These are phyloP conservation scores for Cassiopea andromeda DNA, from an alignment of 30 jellyfish, hydroid and myxozoan species.

Conservation along the genomic window DNA sequence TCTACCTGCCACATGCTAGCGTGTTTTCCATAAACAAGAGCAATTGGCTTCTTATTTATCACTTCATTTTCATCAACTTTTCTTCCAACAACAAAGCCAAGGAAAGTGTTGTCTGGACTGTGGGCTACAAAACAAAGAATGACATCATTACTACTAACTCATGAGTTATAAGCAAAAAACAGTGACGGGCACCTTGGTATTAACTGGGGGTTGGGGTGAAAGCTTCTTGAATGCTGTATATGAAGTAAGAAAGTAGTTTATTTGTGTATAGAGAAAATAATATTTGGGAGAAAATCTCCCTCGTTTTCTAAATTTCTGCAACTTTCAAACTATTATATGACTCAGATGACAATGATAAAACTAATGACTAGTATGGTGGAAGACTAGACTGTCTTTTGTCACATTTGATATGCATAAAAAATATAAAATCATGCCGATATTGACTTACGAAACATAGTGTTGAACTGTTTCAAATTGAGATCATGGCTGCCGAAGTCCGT, in stretches of 20 bases:
- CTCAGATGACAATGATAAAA: neutral
- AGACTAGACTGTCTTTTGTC: neutral
- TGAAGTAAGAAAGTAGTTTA: too few species aligned
- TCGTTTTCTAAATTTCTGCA: too few species aligned
- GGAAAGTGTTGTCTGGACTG: slow-evolving; percentile 96
- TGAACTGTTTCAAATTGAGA: slow-evolving; percentile 85
- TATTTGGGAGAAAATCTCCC: too few species aligned
- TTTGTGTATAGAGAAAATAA: too few species aligned
- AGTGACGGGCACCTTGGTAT: too few species aligned
- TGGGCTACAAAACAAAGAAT: slow-evolving; percentile 71
- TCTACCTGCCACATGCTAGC: slow-evolving; percentile 86
- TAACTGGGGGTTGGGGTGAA: too few species aligned
- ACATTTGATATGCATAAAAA: neutral
- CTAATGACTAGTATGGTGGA: neutral
- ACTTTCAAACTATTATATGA: neutral
- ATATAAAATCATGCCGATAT: neutral
- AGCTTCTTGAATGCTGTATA: too few species aligned
- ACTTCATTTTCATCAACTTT: slow-evolving; percentile 52
- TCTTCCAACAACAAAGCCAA: slow-evolving; percentile 92
- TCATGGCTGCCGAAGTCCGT: slow-evolving; percentile 66
- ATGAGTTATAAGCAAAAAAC: too few species aligned
- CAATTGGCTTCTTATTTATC: slow-evolving; percentile 82
- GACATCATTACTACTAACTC: too few species aligned
- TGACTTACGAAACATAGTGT: slow-evolving; percentile 97
- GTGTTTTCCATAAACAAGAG: slow-evolving; percentile 97